phyloP scores from a whole-genome alignment of 2,113 vertebrate species.

The Triplophysa rosa region DNA sequence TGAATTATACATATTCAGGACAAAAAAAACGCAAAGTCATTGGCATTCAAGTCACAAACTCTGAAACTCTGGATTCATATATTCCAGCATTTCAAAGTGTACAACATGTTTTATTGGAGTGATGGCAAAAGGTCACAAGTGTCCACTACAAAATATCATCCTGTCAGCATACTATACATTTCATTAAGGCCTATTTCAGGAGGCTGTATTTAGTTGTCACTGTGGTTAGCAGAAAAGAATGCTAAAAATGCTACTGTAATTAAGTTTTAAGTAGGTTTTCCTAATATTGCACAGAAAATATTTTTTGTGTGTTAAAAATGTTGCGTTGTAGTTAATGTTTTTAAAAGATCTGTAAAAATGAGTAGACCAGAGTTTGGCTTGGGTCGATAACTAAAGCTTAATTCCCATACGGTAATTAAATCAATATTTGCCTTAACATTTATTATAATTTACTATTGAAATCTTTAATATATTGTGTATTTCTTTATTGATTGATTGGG shows the following conservation, averaged over 20 bases:
- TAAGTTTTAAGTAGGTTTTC: not conserved
- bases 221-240: not conserved
- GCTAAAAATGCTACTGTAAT: too few relatives aligned
- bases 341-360: too few relatives aligned
- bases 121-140: constrained; percentile 76
- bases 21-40: constrained; percentile 75
- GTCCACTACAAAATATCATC: constrained; percentile 68
- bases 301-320: not conserved
- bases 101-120: constrained; percentile 73
- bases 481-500: too few relatives aligned
- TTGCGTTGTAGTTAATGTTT: too few relatives aligned
- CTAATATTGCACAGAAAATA: not conserved
- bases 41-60: constrained; percentile 75
- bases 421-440: too few relatives aligned
- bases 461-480: too few relatives aligned
- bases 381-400: too few relatives aligned
- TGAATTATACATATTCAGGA: constrained; percentile 77
- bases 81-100: constrained; percentile 72
- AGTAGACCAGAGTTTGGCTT: too few relatives aligned
- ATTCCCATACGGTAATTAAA: too few relatives aligned
- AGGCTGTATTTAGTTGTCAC: not conserved
- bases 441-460: too few relatives aligned
- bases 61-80: constrained; percentile 78
- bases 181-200: constrained; percentile 30
- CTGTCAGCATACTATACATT: constrained; percentile 52